Evolutionary conservation across 23 tunicate species (phyloP).

Genomic region (Styela clava): DNA sequence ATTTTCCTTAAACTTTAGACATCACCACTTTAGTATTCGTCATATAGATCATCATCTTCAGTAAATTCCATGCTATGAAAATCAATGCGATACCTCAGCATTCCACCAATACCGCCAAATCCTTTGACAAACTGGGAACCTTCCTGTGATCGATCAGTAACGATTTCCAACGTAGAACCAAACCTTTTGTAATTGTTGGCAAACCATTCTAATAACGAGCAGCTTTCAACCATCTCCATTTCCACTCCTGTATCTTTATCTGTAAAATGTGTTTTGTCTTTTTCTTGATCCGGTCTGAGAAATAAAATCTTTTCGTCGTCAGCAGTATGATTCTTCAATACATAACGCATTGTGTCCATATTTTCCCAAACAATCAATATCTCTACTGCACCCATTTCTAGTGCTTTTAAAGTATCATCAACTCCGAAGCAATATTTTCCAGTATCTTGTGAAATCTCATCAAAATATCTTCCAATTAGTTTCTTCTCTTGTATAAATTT

Average conservation of each 20-base stretch:
- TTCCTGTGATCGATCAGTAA: slow-evolving; percentile 97
- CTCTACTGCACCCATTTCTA: slow-evolving; percentile 97
- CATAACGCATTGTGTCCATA: slow-evolving; percentile 90
- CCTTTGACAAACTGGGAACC: slow-evolving; percentile 99
- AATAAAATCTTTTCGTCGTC: slow-evolving; percentile 87
- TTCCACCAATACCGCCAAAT: slow-evolving; percentile 98
- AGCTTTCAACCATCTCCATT: slow-evolving; percentile 79
- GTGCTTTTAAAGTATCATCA: slow-evolving; percentile 88
- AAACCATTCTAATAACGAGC: slow-evolving; percentile 93
- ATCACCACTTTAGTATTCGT: slow-evolving; percentile 52
- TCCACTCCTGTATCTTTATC: slow-evolving; percentile 92
- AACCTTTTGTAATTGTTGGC: slow-evolving; percentile 96
- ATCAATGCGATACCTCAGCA: slow-evolving; percentile 90
- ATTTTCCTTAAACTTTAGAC: background rate
- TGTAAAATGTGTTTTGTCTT: slow-evolving; percentile 93
- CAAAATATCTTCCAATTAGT: slow-evolving; percentile 87
- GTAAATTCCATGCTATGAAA: slow-evolving; percentile 84
- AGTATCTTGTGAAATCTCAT: slow-evolving; percentile 97
- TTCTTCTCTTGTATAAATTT: slow-evolving; percentile 99
- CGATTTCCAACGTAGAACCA: slow-evolving; percentile 93
- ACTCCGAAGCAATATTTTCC: slow-evolving; percentile 98
- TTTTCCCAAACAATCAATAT: slow-evolving; percentile 97
- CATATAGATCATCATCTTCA: slow-evolving; percentile 85
- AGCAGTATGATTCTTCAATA: slow-evolving; percentile 71
- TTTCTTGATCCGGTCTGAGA: slow-evolving; percentile 91